A percentile compares a stretch with the other conserved stretches of the same genome.
These are phyloP conservation scores for Cydia fagiglandana DNA, from an alignment of 1,140 invertebrate species.

Conservation along the genomic window DNA sequence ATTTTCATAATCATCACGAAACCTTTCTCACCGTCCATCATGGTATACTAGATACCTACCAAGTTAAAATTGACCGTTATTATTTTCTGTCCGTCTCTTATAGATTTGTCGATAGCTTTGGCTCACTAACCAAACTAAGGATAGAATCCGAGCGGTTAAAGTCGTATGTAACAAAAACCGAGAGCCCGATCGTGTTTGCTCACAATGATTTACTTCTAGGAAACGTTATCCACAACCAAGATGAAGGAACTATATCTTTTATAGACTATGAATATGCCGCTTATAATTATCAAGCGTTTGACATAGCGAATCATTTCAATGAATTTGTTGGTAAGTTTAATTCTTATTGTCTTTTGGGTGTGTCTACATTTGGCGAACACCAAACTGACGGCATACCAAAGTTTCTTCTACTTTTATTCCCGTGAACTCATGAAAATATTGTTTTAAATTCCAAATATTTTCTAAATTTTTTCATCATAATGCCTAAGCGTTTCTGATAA, in stretches of 20 bases:
- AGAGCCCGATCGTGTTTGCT: constrained; percentile 94
- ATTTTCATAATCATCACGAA: neutral
- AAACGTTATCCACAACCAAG: constrained; percentile 93
- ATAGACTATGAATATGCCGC: constrained; percentile 99
- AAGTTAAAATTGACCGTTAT: constrained; percentile 29
- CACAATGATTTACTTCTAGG: constrained; percentile 98
- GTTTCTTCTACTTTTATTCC: too few relatives aligned
- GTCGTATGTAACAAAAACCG: constrained; percentile 81
- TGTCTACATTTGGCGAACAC: neutral
- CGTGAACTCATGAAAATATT: too few relatives aligned
- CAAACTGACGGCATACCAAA: neutral
- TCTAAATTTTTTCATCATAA: too few relatives aligned
- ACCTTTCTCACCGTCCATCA: neutral
- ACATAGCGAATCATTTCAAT: constrained; percentile 98
- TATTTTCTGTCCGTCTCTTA: constrained; percentile 58
- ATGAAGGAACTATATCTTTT: constrained; percentile 88
- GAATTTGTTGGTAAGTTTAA: constrained; percentile 93
- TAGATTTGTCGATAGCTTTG: constrained; percentile 86
- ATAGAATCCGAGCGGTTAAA: constrained; percentile 86
- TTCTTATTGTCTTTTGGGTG: neutral
- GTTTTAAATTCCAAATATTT: too few relatives aligned
- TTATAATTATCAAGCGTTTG: constrained; percentile 96
- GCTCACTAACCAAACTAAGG: constrained; percentile 83
- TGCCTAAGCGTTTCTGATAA: too few relatives aligned
- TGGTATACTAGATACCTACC: neutral